phyloP scores from a whole-genome alignment of 2,113 vertebrate species.

The Gymnocephalus cernua region DNA sequence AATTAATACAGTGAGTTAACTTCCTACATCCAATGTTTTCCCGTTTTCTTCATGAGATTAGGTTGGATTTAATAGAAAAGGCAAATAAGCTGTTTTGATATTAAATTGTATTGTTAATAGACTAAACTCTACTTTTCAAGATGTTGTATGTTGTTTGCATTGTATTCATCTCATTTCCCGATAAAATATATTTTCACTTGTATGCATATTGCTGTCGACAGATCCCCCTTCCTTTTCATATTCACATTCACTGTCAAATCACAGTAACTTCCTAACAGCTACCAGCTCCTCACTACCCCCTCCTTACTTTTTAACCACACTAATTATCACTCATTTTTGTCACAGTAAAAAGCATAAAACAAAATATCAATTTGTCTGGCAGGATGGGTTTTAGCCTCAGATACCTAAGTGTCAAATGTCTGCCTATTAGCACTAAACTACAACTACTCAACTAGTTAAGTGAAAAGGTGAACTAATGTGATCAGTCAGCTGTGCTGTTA shows the following conservation, averaged over 20 bases:
- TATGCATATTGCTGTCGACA: not conserved
- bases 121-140: not conserved
- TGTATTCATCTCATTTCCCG: not conserved
- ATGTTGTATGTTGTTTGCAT: not conserved
- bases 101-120: not conserved
- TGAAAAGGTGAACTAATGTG: not conserved
- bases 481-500: not conserved
- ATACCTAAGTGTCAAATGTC: not conserved
- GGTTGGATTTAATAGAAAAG: not conserved
- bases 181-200: not conserved
- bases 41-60: conserved; percentile 7
- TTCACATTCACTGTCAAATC: not conserved
- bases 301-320: conserved; percentile 1
- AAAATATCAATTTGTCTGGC: not conserved
- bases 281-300: not conserved
- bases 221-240: not conserved
- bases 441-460: not conserved
- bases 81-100: not conserved
- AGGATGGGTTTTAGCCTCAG: not conserved
- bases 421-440: not conserved
- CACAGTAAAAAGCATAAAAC: conserved; percentile 1
- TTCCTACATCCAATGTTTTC: conserved; percentile 5
- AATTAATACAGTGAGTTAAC: conserved; percentile 14
- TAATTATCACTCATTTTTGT: conserved; percentile 24
- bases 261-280: not conserved